Evolutionary conservation across 2,888 invertebrate species (phyloP).

Genomic region (Megamerina dolium): DNA sequence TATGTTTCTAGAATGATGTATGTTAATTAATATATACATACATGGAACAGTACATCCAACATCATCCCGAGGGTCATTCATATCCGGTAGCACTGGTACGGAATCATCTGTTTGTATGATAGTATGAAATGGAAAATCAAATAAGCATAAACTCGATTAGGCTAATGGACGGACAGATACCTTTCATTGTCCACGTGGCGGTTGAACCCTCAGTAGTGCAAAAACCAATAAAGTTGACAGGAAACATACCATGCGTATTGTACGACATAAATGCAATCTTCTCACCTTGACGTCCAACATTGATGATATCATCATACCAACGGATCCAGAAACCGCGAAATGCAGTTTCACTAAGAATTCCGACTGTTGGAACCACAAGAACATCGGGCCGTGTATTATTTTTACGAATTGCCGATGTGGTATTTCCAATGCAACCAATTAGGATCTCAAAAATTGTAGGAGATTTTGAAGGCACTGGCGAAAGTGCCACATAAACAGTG

Average conservation of each 20-base stretch:
- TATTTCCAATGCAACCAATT: conserved; percentile 83
- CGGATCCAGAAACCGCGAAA: conserved; percentile 80
- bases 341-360: conserved; percentile 65
- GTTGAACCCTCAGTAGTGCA: conserved; percentile 83
- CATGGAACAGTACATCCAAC: not conserved
- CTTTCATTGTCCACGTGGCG: conserved; percentile 77
- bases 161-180: conserved; percentile 48
- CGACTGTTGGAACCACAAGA: conserved; percentile 64
- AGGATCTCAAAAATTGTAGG: conserved; percentile 82
- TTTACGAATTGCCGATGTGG: conserved; percentile 74
- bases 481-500: conserved; percentile 81
- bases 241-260: conserved; percentile 65
- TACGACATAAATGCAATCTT: conserved; percentile 66
- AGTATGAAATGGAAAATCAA: too few relatives aligned
- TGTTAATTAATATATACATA: too few relatives aligned
- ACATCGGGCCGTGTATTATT: conserved; percentile 72
- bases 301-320: conserved; percentile 64
- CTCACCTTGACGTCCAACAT: conserved; percentile 69
- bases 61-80: not conserved
- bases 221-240: conserved; percentile 68
- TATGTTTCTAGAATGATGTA: too few relatives aligned
- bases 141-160: too few relatives aligned
- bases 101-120: too few relatives aligned
- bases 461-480: conserved; percentile 61
- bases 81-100: too few relatives aligned